Base-by-base conservation (phyloP, 2,888 invertebrate species). In the Epicampocera succincta region DNA sequence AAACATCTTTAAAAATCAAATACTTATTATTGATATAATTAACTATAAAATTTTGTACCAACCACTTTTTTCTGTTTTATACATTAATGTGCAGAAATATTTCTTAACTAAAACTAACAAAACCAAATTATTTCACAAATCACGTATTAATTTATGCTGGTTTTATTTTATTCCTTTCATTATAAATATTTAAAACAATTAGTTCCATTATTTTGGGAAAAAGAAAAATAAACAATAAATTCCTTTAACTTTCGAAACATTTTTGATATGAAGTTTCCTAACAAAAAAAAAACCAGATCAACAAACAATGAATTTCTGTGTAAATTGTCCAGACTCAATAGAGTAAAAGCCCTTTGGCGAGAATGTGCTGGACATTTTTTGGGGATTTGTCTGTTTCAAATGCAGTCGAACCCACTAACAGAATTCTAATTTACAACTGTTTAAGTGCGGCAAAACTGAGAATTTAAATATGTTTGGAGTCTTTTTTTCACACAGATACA, bases 281-380 rank as follows among this genome's bases (percentile, higher is more conserved):
- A 21, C 0, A 21, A 81, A 77, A 73, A 68, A 56, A 63, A 73
- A 46, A 52, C 0, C 40, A 25, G 68, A 61, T 63, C 13, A 54
- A 58, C n/a, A 61, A 66, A 54, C 52, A 73, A 58, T 44, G 19
- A 56, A 71, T 60, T 63, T 71, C 33, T 66, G 71, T 73, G 82
- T 48, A 78, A 78, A 75, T 71, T 78, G 71, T 71, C 78, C 82
- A 82, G 74, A 71, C 74, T 54, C 44, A 68, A 66, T 66, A 71
- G 19, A 63, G 44, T 74, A 44, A 71, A 44, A 71, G 71, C 75
- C 72, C 66, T 63, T 60, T 54, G 54, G 72, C 66, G 17, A 56
- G 3, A 66, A 72, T 54, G 25, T 44, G 13, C 19, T 46, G 19
- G 19, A 29, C 5, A 44, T 40, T 61, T 58, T 56, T 63, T 44